Conservation (phyloP, 2,797 vertebrate genomes). For the Salarias fasciatus region DNA sequence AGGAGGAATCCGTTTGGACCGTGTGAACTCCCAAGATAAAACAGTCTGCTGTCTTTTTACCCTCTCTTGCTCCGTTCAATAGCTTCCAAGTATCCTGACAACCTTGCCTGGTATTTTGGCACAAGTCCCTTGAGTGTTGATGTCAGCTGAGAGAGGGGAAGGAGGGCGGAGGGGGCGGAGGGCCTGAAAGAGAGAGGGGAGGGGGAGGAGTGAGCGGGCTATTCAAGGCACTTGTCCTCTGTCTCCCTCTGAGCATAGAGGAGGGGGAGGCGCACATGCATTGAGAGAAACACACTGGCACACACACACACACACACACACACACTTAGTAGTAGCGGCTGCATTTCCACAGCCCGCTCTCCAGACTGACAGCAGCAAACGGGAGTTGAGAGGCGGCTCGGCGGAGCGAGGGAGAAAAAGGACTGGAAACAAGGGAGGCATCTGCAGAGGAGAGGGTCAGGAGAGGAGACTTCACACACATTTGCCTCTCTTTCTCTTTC, state of each 20-base stretch:
- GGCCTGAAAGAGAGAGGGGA: slow-evolving; percentile 47
- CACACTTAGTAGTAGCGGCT: slow-evolving; percentile 57
- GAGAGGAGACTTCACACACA: slow-evolving; percentile 34
- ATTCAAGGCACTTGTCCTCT: slow-evolving; percentile 86
- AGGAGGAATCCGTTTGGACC: slow-evolving; percentile 27
- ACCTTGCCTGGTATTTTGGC: slow-evolving; percentile 84
- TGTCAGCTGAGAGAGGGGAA: slow-evolving; percentile 81
- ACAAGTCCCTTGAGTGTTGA: slow-evolving; percentile 82
- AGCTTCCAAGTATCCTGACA: slow-evolving; percentile 81
- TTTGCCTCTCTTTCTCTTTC: slow-evolving; percentile 1
- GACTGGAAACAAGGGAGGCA: slow-evolving; percentile 43
- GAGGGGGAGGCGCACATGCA: slow-evolving; percentile 69
- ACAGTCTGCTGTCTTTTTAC: slow-evolving; percentile 60
- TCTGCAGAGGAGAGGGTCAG: slow-evolving; percentile 45
- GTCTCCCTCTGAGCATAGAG: slow-evolving; percentile 75
- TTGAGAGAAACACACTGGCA: slow-evolving; percentile 42
- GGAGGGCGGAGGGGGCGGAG: slow-evolving; percentile 20
- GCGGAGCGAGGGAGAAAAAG: slow-evolving; percentile 38
- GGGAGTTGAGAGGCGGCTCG: slow-evolving; percentile 55
- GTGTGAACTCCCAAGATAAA: slow-evolving; percentile 61
- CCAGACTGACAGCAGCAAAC: slow-evolving; percentile 82
- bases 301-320: slow-evolving; percentile 31
- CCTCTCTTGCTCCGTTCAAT: slow-evolving; percentile 67
- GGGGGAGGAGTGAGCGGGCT: slow-evolving; percentile 76
- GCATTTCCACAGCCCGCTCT: slow-evolving; percentile 74